Base-by-base conservation (phyloP, 1,140 invertebrate genomes). In the Phenacoccus solenopsis region DNA sequence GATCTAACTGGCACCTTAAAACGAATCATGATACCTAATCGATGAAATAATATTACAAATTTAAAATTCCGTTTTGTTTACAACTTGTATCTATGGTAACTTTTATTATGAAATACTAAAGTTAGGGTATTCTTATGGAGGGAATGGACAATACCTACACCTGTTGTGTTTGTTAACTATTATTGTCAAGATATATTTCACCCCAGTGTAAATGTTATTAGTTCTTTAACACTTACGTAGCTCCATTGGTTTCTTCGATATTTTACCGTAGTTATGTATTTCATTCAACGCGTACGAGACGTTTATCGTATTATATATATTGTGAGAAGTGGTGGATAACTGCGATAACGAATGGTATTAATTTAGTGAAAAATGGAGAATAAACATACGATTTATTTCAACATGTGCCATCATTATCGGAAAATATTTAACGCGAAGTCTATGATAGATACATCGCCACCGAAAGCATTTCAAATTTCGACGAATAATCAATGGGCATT, bases 361-460 rank as follows among this genome's bases (percentile, higher is more conserved):
- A 64, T 64, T 64, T 24, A 10, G 2, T 25, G 12, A 27, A 25
- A 72, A 30, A 72, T 64, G 59, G 59, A 64, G 25, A 64, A 64
- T 64, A 64, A 64, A 64, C 59, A 71, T 20, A 72, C 68, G 5
- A 68, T 73, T 64, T 73, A 70, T 67, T 73, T 73, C 9, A 76
- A 77, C 68, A 77, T 77, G 76, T 73, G 75, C 13, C 72, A 75
- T 69, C 76, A 77, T 68, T 77, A 77, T 70, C 69, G 75, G 59
- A 74, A 74, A 72, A 32, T 77, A 13, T 73, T 75, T 69, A 74
- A 72, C 71, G 76, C 75, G 5, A 77, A 76, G 72, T 70, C 74
- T 16, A 25, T 73, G 10, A 72, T 77, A 27, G 74, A 77, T 68
- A 73, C 76, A 20, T 71, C 71, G 12, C 61, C 71, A 32, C 72